Base-by-base conservation (phyloP, 64 coral and sea anemone species). In the Pocillopora damicornis region DNA sequence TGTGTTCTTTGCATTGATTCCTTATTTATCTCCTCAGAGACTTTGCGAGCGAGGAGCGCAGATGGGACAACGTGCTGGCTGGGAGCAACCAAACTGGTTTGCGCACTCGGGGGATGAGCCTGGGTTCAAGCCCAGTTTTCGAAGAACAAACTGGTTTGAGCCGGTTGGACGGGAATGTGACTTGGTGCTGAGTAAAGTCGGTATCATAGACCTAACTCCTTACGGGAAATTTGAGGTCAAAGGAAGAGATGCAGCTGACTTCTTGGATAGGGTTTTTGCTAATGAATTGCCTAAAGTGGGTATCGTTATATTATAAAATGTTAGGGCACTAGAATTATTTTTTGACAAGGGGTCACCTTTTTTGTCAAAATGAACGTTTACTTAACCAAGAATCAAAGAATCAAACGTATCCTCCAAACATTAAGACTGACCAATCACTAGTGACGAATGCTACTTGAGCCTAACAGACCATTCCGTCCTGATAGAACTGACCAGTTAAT, bases 211-310 rank as follows among this genome's bases (percentile, higher is more conserved):
- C 56, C 71, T 94, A 57, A 86, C 92, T 9, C 92, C 92, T 25
- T 94, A 86, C 81, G 92, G 88, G 51, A 94, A 94, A 62, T 86
- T 94, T 73, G 92, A 90, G 34, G 82, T 94, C 8, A 79, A 81
- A 9, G 92, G 92, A 77, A 89, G 76, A 26, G 79, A 87, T 30
- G 92, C 92, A 45, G 76, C 88, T 38, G 63, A 76, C 0, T 94
- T 94, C 34, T 77, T 94, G 63, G 88, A 94, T 85, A 75, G 79
- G 35, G 87, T 90, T 60, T 88, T 94, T 37, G 92, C 92, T 13
- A 94, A 94, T 90, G 89, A 94, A 87, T n/a, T 90, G 51, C 92
- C 92, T n/a, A 87, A 94, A 81, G 92, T 94, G 26, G 61, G 74
- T 69, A 23, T 26, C 66, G 20, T 26, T 5, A 69, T 17, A 69